Conservation (phyloP, 2,113 vertebrate species). For the Heterocephalus glaber region DNA sequence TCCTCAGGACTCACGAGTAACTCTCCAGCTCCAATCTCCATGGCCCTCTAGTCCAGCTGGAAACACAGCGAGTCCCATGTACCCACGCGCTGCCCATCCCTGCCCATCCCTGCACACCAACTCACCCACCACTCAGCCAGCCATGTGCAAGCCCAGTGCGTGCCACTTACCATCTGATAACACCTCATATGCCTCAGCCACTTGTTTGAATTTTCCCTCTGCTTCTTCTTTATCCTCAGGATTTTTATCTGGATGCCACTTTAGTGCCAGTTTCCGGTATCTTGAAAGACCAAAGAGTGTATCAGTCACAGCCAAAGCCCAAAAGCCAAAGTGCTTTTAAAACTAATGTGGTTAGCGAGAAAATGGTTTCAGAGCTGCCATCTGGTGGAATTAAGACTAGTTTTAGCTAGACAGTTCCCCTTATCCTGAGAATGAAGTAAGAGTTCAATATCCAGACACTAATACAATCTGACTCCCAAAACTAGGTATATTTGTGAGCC, state of each 20-base stretch:
- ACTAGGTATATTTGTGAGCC: fast-evolving
- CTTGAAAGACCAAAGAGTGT: conserved; percentile 79
- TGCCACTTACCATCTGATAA: conserved; percentile 92
- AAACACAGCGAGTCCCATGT: background rate
- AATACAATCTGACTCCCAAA: background rate
- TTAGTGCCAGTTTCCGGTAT: conserved; percentile 96
- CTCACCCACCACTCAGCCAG: background rate
- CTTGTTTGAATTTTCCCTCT: conserved; percentile 94
- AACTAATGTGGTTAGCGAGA: background rate
- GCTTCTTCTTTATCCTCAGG: conserved; percentile 97
- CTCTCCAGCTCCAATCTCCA: background rate
- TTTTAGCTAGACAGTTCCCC: background rate
- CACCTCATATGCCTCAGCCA: conserved; percentile 98
- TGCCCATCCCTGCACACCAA: background rate
- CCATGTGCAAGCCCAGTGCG: background rate
- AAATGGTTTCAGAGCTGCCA: background rate
- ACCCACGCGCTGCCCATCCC: background rate
- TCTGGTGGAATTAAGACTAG: fast-evolving
- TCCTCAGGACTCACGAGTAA: fast-evolving
- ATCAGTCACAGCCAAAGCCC: background rate
- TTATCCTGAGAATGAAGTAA: background rate
- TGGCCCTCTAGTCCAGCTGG: fast-evolving
- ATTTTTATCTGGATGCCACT: conserved; percentile 99
- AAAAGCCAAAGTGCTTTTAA: background rate
- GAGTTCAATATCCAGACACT: background rate